phyloP scores from a whole-genome alignment of 2,888 invertebrate species.

The Ormyrus thymus region DNA sequence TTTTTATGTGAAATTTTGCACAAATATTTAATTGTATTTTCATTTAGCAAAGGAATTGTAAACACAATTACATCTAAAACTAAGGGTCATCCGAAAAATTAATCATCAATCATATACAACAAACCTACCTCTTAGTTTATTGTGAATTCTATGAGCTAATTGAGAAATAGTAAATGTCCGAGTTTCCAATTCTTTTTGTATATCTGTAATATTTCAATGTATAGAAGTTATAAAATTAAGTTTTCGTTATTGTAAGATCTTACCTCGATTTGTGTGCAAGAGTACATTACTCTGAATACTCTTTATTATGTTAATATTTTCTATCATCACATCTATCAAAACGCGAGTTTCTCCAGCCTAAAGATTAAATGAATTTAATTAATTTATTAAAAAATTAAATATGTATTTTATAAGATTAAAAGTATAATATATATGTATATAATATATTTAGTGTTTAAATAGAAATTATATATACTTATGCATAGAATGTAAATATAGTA shows the following conservation, averaged over 20 bases:
- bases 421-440: constrained; percentile 2
- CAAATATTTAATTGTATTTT: not conserved
- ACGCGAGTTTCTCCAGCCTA: constrained; percentile 72
- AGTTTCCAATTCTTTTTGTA: constrained; percentile 80
- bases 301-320: constrained; percentile 70
- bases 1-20: constrained; percentile 19
- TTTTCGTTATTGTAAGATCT: constrained; percentile 19
- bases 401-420: not conserved
- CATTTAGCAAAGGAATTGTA: constrained; percentile 11
- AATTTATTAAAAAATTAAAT: constrained; percentile 13
- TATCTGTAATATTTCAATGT: constrained; percentile 73
- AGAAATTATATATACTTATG: not conserved
- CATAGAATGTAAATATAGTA: not conserved
- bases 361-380: constrained; percentile 24
- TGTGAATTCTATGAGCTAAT: constrained; percentile 77
- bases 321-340: constrained; percentile 69
- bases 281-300: constrained; percentile 75
- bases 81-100: not conserved
- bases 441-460: not conserved
- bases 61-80: not conserved
- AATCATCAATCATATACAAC: not conserved
- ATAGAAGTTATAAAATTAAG: constrained; percentile 10
- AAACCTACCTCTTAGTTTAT: constrained; percentile 76
- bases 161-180: constrained; percentile 77
- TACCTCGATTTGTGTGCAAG: constrained; percentile 71